Evolutionary conservation across 1,140 invertebrate species (phyloP), one percentile per base, ranked within the genome.

Genomic region (Halyomorpha halys): DNA sequence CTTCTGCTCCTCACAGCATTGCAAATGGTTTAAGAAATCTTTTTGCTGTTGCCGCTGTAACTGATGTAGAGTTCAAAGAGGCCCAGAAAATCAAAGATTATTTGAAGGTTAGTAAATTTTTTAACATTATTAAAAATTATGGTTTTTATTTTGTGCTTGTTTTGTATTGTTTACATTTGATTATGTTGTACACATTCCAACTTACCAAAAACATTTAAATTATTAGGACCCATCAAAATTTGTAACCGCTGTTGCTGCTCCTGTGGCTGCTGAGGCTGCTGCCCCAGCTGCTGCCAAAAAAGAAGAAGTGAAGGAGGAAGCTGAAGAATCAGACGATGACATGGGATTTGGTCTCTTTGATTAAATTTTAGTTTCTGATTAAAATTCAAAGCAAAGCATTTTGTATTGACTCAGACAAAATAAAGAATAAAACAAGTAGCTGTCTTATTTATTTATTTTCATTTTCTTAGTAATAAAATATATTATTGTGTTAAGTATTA

Each of bases 1-100:
- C 94, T 45, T 98, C 96, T 62, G 94, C 85, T 34, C 95, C 97
- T 45, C 97, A 99, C 81, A 95, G 91, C 74, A 86, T 99, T 71
- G 87, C 89, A 74, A 97, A 98, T 73, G 97, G 94, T 62, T 96
- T 99, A 83, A 98, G 97, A 82, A 97, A 96, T 77, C 78, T 99
- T 71, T 82, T 99, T 79, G 94, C 96, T 68, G 80, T 99, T 74
- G 95, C 96, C 73, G 92, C 93, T 60, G 91, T 85, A 69, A 98
- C 97, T 65, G 94, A 99, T 54, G 84, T 97, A 66, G 86, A 90
- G 67, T 99, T 99, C 80, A 85, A 90, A 73, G 89, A 98, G 78
- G 97, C 96, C 59, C 80, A 85, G 61, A 94, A 87, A 73, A 89
- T 98, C 76, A 92, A 93, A 77, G 90, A 92, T 75, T 93, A 81